Evolutionary conservation across 2,113 vertebrate species (phyloP), one percentile per base, ranked within the genome.

Genomic region (Burhinus bistriatus): DNA sequence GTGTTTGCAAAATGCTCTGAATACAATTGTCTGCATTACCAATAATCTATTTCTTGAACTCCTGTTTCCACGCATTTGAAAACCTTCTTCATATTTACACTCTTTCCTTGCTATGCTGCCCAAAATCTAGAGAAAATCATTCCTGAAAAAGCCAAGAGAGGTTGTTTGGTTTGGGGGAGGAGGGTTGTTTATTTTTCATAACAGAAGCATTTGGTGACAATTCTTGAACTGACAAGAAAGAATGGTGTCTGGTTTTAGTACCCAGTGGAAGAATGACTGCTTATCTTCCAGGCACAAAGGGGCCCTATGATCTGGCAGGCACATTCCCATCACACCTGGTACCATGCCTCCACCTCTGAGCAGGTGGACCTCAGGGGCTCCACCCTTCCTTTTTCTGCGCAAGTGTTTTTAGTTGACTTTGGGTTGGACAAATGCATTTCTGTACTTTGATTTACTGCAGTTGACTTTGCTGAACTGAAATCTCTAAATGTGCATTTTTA

Each of bases 11-110:
- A 89, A 68, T 44, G 2, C 12, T 72, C 21, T 36, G 15, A 80
- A 51, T 72, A 34, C 2, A 54, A 10, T 58, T 15, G 19, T 55
- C 22, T 70, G 69, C 19, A 30, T 65, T 51, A 25, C 15, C 25
- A 66, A 11, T 40, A 76, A 75, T 23, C 8, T 29, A 9, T 92
- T 69, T 57, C 30, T 65, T 66, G 3, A 11, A 34, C 11, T 65
- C 18, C 15, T 78, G 5, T 4, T 61, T 47, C 26, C 4, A 61
- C 0, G 1, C 2, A 10, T 44, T 32, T 23, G 4, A 54, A 92
- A 88, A 38, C 15, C 5, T 62, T 75, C 26, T 42, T 83, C 2
- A 5, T 45, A 27, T 82, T 84, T 78, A 45, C 1, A 42, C 1
- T 55, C 76, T 52, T 64, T 84, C 5, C 8, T 55, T 64, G 25